Conservation (phyloP, 2,797 vertebrate genomes). For the Liasis olivaceus region DNA sequence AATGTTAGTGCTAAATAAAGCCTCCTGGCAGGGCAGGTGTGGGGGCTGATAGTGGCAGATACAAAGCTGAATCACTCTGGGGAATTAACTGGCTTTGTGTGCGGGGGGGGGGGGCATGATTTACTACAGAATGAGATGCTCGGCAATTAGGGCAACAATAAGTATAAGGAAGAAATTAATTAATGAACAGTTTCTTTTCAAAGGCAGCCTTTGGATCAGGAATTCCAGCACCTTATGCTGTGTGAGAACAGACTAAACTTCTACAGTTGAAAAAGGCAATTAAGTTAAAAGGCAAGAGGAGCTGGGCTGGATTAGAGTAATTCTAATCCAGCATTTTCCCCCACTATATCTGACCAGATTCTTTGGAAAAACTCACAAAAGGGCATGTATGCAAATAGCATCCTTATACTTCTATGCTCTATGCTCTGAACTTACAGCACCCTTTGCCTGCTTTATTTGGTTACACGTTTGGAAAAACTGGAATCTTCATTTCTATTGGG, state of each 20-base stretch:
- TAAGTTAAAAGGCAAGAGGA: not conserved
- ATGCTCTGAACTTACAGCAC: not conserved
- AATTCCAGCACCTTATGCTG: not conserved
- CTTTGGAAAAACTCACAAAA: not conserved
- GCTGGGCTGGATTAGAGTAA: not conserved
- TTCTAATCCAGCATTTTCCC: not conserved
- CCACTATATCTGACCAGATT: not conserved
- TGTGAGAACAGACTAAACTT: not conserved
- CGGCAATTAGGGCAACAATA: constrained; percentile 39
- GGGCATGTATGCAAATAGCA: not conserved
- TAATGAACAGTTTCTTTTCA: constrained; percentile 2
- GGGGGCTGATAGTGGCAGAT: constrained; percentile 62
- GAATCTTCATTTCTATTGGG: not conserved
- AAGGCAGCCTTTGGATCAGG: not conserved
- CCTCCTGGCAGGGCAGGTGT: constrained; percentile 61
- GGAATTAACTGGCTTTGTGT: constrained; percentile 46
- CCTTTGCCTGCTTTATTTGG: not conserved
- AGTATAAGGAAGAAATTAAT: not conserved
- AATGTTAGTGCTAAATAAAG: constrained; percentile 71
- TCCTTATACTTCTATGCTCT: not conserved
- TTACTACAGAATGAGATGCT: constrained; percentile 50
- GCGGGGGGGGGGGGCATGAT: constrained; percentile 28
- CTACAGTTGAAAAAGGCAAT: not conserved
- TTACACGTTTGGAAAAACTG: not conserved
- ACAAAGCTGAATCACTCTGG: constrained; percentile 61